Evolutionary conservation across 1,140 invertebrate species (phyloP).

Genomic region (Eumaeus atala): DNA sequence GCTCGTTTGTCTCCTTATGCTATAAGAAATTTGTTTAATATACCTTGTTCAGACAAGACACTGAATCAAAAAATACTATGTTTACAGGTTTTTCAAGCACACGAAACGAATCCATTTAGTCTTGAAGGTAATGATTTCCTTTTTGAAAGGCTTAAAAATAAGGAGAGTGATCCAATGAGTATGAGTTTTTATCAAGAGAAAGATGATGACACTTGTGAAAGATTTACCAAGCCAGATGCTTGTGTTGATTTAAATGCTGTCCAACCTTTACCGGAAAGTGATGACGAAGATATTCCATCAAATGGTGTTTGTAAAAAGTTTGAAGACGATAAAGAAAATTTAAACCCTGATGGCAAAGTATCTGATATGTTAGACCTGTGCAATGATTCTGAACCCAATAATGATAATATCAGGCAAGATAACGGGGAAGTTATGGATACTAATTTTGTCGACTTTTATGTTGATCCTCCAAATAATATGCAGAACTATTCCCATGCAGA

Average conservation of each 20-base stretch:
- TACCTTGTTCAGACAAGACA: no score
- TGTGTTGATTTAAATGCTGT: constrained; percentile 79
- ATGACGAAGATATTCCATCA: constrained; percentile 70
- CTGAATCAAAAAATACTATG: neutral
- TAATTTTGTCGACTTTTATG: constrained; percentile 39
- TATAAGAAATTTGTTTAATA: no score
- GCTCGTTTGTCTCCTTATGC: no score
- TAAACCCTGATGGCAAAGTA: constrained; percentile 36
- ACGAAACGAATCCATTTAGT: constrained; percentile 61
- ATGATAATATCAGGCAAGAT: constrained; percentile 51
- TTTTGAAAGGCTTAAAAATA: constrained; percentile 71
- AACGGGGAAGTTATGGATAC: constrained; percentile 28
- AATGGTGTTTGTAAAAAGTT: constrained; percentile 43
- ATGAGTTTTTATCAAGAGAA: constrained; percentile 81
- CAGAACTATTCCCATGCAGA: constrained; percentile 49
- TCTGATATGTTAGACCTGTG: constrained; percentile 27
- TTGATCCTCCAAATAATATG: constrained; percentile 43
- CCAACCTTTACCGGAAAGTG: constrained; percentile 75
- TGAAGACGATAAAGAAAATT: constrained; percentile 56
- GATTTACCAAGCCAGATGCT: constrained; percentile 40
- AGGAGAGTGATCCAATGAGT: constrained; percentile 79
- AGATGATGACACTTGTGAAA: constrained; percentile 75
- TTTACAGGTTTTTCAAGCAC: constrained; percentile 61
- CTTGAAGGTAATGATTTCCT: constrained; percentile 64
- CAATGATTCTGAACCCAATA: constrained; percentile 47